phyloP scores from a whole-genome alignment of 2,113 vertebrate genomes.

The Catharus minimus region DNA sequence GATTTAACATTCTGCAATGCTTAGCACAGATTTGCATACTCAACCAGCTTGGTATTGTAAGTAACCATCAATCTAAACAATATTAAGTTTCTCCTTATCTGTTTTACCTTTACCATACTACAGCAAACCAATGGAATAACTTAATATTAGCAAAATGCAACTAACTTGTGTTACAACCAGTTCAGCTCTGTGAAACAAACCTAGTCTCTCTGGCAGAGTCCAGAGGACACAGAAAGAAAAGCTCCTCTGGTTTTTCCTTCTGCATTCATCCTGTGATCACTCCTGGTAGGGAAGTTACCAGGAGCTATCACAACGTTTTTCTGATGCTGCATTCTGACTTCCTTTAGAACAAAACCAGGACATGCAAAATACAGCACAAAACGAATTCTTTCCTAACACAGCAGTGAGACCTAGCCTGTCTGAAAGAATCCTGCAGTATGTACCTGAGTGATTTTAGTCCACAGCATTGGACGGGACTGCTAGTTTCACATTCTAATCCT shows the following conservation, averaged over 20 bases:
- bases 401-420: background rate
- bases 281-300: background rate
- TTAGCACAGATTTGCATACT: background rate
- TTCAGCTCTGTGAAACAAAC: background rate
- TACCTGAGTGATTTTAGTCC: background rate
- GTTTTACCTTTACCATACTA: background rate
- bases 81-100: background rate
- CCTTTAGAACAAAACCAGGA: background rate
- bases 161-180: background rate
- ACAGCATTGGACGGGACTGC: background rate
- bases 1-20: conserved; percentile 9
- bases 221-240: background rate
- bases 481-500: background rate
- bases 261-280: background rate
- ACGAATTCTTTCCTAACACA: background rate
- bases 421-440: background rate
- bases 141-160: background rate
- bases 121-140: background rate
- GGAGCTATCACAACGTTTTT: background rate
- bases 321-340: background rate
- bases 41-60: background rate
- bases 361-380: background rate
- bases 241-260: background rate
- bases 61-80: background rate
- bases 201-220: background rate